Percentiles rank a stretch among this genome's conserved stretches.
Conservation (phyloP, 2,797 vertebrate species). For the Adrianichthys oophorus region DNA sequence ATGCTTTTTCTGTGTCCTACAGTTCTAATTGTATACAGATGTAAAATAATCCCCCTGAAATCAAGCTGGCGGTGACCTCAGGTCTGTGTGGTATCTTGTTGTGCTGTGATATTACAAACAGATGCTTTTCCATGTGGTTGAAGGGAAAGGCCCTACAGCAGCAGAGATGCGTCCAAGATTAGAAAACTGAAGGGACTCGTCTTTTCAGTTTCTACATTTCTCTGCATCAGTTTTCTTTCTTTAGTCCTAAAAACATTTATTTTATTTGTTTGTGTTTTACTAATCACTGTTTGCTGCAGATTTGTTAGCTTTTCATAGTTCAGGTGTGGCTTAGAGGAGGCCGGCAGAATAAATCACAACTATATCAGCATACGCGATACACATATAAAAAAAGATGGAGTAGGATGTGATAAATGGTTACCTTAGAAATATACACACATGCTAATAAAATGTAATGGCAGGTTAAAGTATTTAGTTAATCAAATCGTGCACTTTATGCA, state of each 20-base stretch:
- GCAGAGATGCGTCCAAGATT: constrained; percentile 15
- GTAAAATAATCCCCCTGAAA: constrained; percentile 1
- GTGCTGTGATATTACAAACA: constrained; percentile 44
- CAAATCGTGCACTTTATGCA: no score
- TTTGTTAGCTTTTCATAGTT: no score
- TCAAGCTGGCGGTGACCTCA: constrained; percentile 20
- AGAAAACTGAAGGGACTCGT: constrained; percentile 33
- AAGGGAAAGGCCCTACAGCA: constrained; percentile 19
- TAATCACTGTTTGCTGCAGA: no score
- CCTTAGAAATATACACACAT: no score
- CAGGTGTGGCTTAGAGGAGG: no score
- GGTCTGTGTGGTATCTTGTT: constrained; percentile 30
- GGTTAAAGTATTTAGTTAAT: no score
- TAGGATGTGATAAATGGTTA: no score
- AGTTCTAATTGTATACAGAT: constrained; percentile 2
- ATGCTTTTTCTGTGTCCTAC: constrained; percentile 10
- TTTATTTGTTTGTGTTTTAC: constrained; percentile 28
- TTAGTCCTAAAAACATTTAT: constrained; percentile 2
- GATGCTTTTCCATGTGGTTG: constrained; percentile 21
- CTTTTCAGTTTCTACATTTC: neutral
- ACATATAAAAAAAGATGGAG: no score
- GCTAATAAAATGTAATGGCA: no score
- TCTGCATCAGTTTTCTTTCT: no score
- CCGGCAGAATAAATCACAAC: no score
- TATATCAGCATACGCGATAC: no score